Evolutionary conservation across 2,888 invertebrate species (phyloP).

Genomic region (Tholera decimalis): DNA sequence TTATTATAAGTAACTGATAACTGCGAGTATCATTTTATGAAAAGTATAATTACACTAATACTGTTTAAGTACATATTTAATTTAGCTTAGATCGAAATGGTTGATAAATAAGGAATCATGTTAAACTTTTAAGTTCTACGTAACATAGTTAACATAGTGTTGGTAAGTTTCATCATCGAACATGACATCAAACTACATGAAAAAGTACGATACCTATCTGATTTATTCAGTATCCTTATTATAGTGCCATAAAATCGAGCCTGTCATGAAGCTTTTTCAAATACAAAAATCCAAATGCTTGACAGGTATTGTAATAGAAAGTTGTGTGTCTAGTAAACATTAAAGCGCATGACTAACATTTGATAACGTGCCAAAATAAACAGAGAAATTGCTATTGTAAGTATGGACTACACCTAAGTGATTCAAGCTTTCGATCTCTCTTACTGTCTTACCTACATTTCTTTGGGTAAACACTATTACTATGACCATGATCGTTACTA

Average conservation of each 20-base stretch:
- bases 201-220: background rate
- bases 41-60: too few species aligned
- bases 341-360: slow-evolving; percentile 54
- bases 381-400: slow-evolving; percentile 60
- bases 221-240: slow-evolving; percentile 16
- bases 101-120: too few species aligned
- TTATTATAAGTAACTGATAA: background rate
- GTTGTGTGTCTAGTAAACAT: slow-evolving; percentile 56
- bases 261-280: slow-evolving; percentile 23
- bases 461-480: slow-evolving; percentile 57
- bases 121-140: background rate
- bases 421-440: slow-evolving; percentile 68
- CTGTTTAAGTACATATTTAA: background rate
- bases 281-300: slow-evolving; percentile 22
- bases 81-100: background rate
- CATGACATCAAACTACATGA: background rate
- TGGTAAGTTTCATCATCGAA: background rate
- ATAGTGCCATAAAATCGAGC: slow-evolving; percentile 7
- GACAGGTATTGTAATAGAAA: slow-evolving; percentile 58
- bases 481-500: slow-evolving; percentile 63
- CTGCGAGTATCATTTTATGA: background rate
- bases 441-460: slow-evolving; percentile 45
- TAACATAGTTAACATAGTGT: background rate
- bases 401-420: slow-evolving; percentile 35
- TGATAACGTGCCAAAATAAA: slow-evolving; percentile 62